Base-by-base conservation (phyloP, 2,888 invertebrate genomes). In the Petrophora chlorosata region DNA sequence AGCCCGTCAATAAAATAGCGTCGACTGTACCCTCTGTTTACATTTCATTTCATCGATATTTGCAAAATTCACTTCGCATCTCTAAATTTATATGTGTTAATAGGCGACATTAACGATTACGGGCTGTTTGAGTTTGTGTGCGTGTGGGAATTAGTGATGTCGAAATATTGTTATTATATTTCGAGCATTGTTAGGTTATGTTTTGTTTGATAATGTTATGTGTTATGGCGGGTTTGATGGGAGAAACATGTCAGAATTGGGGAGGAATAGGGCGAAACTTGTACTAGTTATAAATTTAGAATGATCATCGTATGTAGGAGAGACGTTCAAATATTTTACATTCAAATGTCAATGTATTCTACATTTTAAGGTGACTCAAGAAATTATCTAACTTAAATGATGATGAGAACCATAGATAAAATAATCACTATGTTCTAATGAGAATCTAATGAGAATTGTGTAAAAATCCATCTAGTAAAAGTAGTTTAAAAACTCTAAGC, bases 81-180 rank as follows among this genome's bases (percentile, higher is more conserved):
- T 73, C 82, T 74, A 77, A 78, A 79, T 73, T 77, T 77, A 76
- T 71, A 75, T 73, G 67, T 77, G 82, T 70, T 81, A 82, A 81
- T 82, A 79, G 71, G 74, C 61, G 61, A 59, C 68, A 73, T 73
- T 80, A 84, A 82, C 70, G 76, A 76, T 76, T 68, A 73, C 65
- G 46, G n/a, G 45, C 14, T 13, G 28, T n/a, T n/a, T 25, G 29
- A 22, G 38, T 16, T 3, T 61, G 72, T 73, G 65, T 66, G 71
- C 65, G 70, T 62, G 67, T 65, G 59, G 67, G 73, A 67, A 74
- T 77, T 74, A 72, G 70, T 67, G 66, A 67, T 71, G 67, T 64
- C 54, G 39, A 61, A 61, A 63, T 70, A 65, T 69, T 72, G 67
- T 73, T 74, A 72, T 68, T 59, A 67, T 63, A 66, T 65, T 61